Evolutionary conservation across 2,888 invertebrate species (phyloP), one percentile per base, ranked within the genome.

Genomic region (Aspidapion aeneum): DNA sequence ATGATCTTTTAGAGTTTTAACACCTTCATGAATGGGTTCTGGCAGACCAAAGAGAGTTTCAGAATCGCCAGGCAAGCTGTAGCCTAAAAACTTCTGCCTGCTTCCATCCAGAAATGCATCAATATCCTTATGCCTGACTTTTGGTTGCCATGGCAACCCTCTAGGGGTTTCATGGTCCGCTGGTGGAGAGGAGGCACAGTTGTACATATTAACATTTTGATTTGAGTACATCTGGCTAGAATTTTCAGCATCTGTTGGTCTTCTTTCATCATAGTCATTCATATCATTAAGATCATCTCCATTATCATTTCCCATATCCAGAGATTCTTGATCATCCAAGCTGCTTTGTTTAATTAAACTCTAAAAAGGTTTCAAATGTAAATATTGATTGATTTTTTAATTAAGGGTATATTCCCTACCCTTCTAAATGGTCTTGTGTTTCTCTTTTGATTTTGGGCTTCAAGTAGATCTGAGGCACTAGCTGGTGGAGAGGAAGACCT

Each of bases 11-110:
- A 98, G 82, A 62, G 95, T 94, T 74, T 90, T 90, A 35, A 98
- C 91, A 22, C 98, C 96, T 81, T 98, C 97, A 76, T 96, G 95
- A 74, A 99, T 98, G 0, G 98, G 98, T 73, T 93, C 91, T 0
- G 99, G 99, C 62, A 99, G 82, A 1, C 98, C 99, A 61, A 97
- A 96, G 68, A 97, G 83, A 60, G 96, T 96, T 65, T 89, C 89
- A 62, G 90, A 85, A 77, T 98, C 97, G 21, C 90, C 90, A 67
- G 88, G 90, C 57, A 99, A 84, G 61, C 91, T 91, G 78, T 95
- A 99, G 0, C 98, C 97, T 66, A 99, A 93, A 84, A 98, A 99
- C 82, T 99, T 99, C 66, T 91, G 85, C 66, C 98, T 83, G 0
- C 96, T 94, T 77, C 90, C 90, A 75, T 97, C 94, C 69, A 98